A percentile compares a stretch with the other conserved stretches of the same genome.
phyloP scores from a whole-genome alignment of 2,888 invertebrate genomes.

The Ashinkailepas kermadecensis region DNA sequence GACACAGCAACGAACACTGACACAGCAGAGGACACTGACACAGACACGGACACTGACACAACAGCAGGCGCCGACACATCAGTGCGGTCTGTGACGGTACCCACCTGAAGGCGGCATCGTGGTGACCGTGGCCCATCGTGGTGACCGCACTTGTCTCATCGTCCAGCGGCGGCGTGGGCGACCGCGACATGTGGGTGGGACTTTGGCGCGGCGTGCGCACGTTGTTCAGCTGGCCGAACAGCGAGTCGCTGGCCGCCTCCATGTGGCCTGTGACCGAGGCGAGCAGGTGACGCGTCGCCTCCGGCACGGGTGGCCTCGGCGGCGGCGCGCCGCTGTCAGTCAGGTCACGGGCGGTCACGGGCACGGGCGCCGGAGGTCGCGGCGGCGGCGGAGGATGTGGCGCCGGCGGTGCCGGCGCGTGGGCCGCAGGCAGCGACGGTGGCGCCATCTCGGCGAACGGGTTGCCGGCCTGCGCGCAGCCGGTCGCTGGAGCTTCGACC shows the following conservation, averaged over 20 bases:
- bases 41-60: no score
- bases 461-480: background rate
- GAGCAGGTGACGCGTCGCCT: background rate
- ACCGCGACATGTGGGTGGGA: conserved; percentile 22
- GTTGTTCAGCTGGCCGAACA: conserved; percentile 5
- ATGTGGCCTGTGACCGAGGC: conserved; percentile 16
- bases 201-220: conserved; percentile 17
- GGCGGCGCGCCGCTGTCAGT: background rate
- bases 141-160: background rate
- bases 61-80: no score
- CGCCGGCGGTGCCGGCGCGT: background rate
- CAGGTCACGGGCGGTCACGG: background rate
- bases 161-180: conserved; percentile 26
- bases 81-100: background rate
- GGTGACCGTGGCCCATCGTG: background rate
- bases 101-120: conserved; percentile 14
- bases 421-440: background rate
- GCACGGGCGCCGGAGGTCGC: background rate
- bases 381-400: background rate
- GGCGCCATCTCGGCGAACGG: conserved; percentile 28
- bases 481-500: background rate
- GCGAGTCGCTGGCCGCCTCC: conserved; percentile 20
- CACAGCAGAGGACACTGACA: no score
- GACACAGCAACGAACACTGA: no score
- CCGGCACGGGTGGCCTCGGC: background rate